phyloP scores from a whole-genome alignment of 2,797 vertebrate genomes.

The Xenentodon cancila region DNA sequence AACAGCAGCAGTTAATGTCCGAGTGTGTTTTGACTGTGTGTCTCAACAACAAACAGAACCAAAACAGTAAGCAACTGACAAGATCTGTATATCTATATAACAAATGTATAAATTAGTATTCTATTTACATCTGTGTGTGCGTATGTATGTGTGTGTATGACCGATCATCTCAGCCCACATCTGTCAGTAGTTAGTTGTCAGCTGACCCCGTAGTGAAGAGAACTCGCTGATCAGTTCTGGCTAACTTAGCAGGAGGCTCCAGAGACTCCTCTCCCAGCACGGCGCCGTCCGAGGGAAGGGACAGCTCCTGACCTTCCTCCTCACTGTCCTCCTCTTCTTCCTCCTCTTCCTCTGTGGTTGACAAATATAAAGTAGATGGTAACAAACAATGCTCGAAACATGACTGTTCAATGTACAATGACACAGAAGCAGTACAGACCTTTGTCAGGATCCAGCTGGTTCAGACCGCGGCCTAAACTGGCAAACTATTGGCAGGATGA shows the following conservation, averaged over 20 bases:
- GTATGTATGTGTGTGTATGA: constrained; percentile 6
- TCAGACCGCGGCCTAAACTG: constrained; percentile 89
- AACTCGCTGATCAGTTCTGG: constrained; percentile 87
- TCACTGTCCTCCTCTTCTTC: constrained; percentile 94
- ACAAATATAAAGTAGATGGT: constrained; percentile 5
- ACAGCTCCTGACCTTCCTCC: constrained; percentile 89
- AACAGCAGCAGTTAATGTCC: constrained; percentile 56
- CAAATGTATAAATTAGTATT: constrained; percentile 65
- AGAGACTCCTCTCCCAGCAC: constrained; percentile 86
- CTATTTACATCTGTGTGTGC: constrained; percentile 57
- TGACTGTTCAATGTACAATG: neutral
- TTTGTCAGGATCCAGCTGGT: constrained; percentile 92
- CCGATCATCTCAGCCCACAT: constrained; percentile 16
- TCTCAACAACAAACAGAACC: constrained; percentile 8
- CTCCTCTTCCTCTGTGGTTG: constrained; percentile 88
- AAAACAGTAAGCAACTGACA: constrained; percentile 54
- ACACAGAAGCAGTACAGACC: constrained; percentile 54
- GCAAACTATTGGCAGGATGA: constrained; percentile 83
- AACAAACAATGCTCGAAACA: neutral
- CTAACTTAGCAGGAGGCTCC: constrained; percentile 90
- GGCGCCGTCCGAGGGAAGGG: constrained; percentile 77
- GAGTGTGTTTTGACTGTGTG: constrained; percentile 29
- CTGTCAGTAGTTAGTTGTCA: constrained; percentile 71
- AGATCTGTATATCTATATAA: constrained; percentile 63
- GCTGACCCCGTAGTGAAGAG: constrained; percentile 83